phyloP scores from a whole-genome alignment of 1,140 invertebrate species.

The Amyelois transitella region DNA sequence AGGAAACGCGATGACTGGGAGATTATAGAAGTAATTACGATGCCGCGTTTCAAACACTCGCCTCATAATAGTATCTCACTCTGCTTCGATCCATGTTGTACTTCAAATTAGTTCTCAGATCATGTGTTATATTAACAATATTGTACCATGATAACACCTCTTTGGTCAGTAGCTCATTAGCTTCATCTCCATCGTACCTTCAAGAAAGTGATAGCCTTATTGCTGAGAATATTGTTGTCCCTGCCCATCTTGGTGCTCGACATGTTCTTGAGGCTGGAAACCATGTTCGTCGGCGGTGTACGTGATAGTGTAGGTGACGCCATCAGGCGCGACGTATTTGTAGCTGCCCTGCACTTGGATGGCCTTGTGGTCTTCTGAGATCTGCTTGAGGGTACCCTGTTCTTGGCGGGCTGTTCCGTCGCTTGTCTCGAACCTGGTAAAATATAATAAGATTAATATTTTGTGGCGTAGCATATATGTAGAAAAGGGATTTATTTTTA shows the following conservation, averaged over 20 bases:
- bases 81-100: too few relatives aligned
- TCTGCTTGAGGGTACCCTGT: slow-evolving; percentile 52
- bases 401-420: slow-evolving; percentile 61
- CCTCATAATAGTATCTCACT: too few relatives aligned
- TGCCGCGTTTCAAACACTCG: too few relatives aligned
- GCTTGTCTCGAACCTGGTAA: slow-evolving; percentile 53
- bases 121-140: background rate
- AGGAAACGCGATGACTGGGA: too few relatives aligned
- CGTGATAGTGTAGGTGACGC: slow-evolving; percentile 74
- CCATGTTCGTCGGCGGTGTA: slow-evolving; percentile 77
- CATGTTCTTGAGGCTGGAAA: slow-evolving; percentile 57
- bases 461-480: too few relatives aligned
- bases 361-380: slow-evolving; percentile 49
- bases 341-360: slow-evolving; percentile 72
- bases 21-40: too few relatives aligned
- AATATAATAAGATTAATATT: background rate
- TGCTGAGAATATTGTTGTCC: slow-evolving; percentile 15
- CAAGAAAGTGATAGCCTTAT: background rate
- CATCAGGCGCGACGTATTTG: slow-evolving; percentile 75
- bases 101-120: too few relatives aligned
- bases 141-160: background rate
- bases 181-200: background rate
- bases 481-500: too few relatives aligned
- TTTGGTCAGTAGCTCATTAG: background rate
- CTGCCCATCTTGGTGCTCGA: slow-evolving; percentile 43